phyloP scores from a whole-genome alignment of 2,888 invertebrate genomes.

The Tortrix viridana region DNA sequence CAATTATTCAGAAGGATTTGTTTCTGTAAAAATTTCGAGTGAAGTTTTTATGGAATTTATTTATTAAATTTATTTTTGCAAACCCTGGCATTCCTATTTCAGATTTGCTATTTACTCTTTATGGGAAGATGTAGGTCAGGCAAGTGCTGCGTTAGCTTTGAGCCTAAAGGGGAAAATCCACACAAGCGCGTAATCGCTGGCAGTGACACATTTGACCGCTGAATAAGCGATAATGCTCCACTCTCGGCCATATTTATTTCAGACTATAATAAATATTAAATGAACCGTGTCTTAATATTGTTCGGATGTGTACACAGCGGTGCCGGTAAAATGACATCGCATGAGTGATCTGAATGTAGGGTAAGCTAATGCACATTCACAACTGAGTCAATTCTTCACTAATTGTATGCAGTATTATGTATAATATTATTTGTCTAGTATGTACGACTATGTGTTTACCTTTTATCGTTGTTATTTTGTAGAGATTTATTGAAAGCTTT shows the following conservation, averaged over 20 bases:
- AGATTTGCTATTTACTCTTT: neutral
- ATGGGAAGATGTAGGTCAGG: slow-evolving; percentile 48
- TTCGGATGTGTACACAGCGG: slow-evolving; percentile 40
- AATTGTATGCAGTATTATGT: neutral
- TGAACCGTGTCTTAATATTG: slow-evolving; percentile 50
- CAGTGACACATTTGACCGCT: slow-evolving; percentile 73
- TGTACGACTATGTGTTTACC: neutral
- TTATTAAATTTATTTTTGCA: too few species aligned
- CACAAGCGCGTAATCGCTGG: slow-evolving; percentile 67
- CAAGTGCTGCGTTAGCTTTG: slow-evolving; percentile 52
- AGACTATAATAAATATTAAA: slow-evolving; percentile 65
- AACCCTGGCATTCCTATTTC: neutral
- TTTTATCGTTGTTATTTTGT: neutral
- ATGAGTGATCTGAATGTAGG: slow-evolving; percentile 47
- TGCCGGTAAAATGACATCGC: slow-evolving; percentile 40
- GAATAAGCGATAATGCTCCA: slow-evolving; percentile 64
- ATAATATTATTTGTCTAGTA: neutral
- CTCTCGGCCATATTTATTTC: slow-evolving; percentile 60
- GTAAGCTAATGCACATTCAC: slow-evolving; percentile 44
- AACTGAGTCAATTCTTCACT: slow-evolving; percentile 35
- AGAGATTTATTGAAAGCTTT: slow-evolving; percentile 20
- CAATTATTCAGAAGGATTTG: too few species aligned
- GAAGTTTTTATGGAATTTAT: too few species aligned
- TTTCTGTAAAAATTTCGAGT: too few species aligned
- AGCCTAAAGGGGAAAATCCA: slow-evolving; percentile 63